Conservation (phyloP, 2,797 vertebrate species). For the Sciurus carolinensis region DNA sequence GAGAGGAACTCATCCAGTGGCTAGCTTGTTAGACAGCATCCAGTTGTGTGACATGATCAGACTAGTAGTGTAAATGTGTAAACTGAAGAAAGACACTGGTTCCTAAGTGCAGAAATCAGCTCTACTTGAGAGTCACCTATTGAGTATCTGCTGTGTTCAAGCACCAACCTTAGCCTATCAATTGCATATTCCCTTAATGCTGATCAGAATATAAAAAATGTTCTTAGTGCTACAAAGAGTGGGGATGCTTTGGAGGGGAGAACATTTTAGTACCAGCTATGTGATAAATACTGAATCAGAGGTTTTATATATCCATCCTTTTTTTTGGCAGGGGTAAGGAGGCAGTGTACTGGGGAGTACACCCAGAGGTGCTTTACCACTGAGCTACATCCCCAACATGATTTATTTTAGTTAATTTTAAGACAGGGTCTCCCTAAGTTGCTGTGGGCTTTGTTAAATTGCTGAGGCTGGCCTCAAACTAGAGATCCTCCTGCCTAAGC, state of each 20-base stretch:
- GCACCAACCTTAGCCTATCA: background rate
- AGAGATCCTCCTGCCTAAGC: background rate
- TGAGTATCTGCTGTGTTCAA: background rate
- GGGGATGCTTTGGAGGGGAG: background rate
- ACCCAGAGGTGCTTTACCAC: background rate
- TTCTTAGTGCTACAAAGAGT: background rate
- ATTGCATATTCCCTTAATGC: background rate
- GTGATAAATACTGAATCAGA: background rate
- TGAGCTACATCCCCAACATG: background rate
- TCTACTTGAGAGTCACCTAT: background rate
- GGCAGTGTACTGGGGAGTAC: too few relatives aligned
- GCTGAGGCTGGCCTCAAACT: background rate
- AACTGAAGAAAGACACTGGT: background rate
- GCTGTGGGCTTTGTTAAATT: background rate
- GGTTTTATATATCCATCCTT: background rate
- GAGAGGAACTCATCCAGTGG: constrained; percentile 64
- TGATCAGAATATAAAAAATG: background rate
- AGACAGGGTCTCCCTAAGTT: background rate
- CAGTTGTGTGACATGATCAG: background rate
- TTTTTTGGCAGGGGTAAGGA: background rate
- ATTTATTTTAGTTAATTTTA: background rate
- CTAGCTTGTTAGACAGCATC: background rate
- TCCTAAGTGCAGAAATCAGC: constrained; percentile 8
- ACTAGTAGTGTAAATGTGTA: background rate
- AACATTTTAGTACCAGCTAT: background rate